Conservation (phyloP, 1,140 invertebrate genomes). For the Neodiprion lecontei region DNA sequence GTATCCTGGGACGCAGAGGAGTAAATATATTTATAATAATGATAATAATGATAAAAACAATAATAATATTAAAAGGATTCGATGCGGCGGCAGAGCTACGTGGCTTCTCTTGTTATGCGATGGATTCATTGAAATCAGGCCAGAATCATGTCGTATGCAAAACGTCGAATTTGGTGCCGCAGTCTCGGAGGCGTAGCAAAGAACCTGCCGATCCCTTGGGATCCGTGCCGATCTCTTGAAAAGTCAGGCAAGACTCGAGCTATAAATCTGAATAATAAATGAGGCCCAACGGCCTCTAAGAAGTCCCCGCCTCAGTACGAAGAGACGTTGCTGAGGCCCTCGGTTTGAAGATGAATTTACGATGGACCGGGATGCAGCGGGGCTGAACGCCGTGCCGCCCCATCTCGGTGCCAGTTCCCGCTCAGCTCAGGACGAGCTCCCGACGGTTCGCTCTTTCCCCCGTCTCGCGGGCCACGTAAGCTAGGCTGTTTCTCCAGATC, state of each 20-base stretch:
- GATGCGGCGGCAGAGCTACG: background rate
- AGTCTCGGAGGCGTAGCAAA: conserved; percentile 41
- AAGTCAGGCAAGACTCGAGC: conserved; percentile 54
- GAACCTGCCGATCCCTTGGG: conserved; percentile 62
- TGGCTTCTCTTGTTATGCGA: conserved; percentile 50
- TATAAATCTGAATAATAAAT: conserved; percentile 65
- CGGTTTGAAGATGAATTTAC: conserved; percentile 54
- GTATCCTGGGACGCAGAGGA: too few relatives aligned
- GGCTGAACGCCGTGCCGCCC: background rate
- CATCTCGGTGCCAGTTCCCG: background rate
- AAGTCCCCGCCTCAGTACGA: conserved; percentile 56
- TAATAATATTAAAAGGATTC: too few relatives aligned
- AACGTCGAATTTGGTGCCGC: conserved; percentile 58
- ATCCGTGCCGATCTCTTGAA: conserved; percentile 58
- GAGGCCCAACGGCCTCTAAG: conserved; percentile 61
- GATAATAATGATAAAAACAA: too few relatives aligned
- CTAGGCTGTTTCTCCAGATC: background rate
- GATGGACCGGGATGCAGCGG: conserved; percentile 15
- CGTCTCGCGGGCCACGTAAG: too few relatives aligned
- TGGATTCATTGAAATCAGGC: conserved; percentile 52
- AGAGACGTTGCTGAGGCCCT: conserved; percentile 42
- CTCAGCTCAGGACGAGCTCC: too few relatives aligned
- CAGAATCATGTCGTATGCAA: conserved; percentile 62
- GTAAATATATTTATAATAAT: too few relatives aligned
- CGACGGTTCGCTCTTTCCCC: too few relatives aligned